Evolutionary conservation across 2,888 invertebrate species (phyloP).

Genomic region (Ormyrus labotus): DNA sequence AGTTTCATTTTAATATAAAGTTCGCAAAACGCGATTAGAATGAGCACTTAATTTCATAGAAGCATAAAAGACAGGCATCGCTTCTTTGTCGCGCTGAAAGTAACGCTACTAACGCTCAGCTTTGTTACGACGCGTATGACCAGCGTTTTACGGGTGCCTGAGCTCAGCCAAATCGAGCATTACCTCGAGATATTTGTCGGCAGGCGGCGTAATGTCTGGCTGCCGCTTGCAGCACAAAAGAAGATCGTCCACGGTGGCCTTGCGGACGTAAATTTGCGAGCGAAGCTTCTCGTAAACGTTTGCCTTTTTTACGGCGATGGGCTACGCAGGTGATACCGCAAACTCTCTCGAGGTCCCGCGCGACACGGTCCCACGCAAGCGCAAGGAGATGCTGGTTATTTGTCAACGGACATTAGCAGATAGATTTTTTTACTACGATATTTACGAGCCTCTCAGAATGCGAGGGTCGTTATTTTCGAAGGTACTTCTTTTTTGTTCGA

Average conservation of each 20-base stretch:
- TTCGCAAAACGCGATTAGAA: slow-evolving; percentile 4
- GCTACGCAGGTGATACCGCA: slow-evolving; percentile 41
- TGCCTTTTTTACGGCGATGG: slow-evolving; percentile 36
- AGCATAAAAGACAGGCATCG: background rate
- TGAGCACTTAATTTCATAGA: slow-evolving; percentile 18
- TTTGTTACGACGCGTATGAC: slow-evolving; percentile 21
- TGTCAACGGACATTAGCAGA: slow-evolving; percentile 10
- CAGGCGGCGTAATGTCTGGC: background rate
- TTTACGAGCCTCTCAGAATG: slow-evolving; percentile 4
- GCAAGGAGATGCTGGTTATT: slow-evolving; percentile 8
- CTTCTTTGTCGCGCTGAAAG: slow-evolving; percentile 15
- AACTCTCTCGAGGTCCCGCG: background rate
- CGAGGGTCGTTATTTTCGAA: background rate
- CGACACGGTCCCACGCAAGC: too few species aligned
- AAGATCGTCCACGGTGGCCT: slow-evolving; percentile 13
- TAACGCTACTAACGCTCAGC: slow-evolving; percentile 5
- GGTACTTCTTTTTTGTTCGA: too few species aligned
- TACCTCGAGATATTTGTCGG: slow-evolving; percentile 20
- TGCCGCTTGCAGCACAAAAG: slow-evolving; percentile 1
- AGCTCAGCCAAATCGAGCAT: slow-evolving; percentile 20
- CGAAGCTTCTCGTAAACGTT: slow-evolving; percentile 34
- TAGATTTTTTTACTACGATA: slow-evolving; percentile 13
- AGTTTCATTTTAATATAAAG: background rate
- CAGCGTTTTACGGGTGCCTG: slow-evolving; percentile 21
- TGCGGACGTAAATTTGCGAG: slow-evolving; percentile 16